A percentile compares a stretch with the other conserved stretches of the same genome.
Conservation (phyloP, 2,888 invertebrate genomes). For the Caenorhabditis doughertyi region DNA sequence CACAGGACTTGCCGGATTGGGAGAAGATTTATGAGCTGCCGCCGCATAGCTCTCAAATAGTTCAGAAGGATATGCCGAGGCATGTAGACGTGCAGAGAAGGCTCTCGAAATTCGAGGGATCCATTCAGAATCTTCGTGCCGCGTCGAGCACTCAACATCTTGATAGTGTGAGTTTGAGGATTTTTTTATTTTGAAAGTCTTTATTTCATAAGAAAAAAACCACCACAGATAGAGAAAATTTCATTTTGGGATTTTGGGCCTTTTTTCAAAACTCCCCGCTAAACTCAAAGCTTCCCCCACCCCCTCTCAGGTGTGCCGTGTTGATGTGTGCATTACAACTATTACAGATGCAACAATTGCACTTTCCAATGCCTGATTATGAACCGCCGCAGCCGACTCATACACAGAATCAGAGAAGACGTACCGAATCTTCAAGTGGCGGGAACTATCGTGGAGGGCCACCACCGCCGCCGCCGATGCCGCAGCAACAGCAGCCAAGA, state of each 20-base stretch:
- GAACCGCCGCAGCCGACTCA: conserved; percentile 65
- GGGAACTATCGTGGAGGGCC: conserved; percentile 16
- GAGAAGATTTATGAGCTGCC: conserved; percentile 82
- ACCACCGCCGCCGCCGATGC: conserved; percentile 47
- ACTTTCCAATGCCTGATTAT: conserved; percentile 71
- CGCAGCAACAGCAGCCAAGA: conserved; percentile 39
- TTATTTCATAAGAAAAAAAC: no score
- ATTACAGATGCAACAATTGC: conserved; percentile 57
- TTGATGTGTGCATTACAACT: not conserved
- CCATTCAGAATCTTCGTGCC: conserved; percentile 65
- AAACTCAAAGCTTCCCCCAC: not conserved
- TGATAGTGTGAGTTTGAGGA: conserved; percentile 57
- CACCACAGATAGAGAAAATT: conserved; percentile 26
- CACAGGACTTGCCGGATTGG: conserved; percentile 75
- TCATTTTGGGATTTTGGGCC: not conserved
- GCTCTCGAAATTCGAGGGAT: conserved; percentile 76
- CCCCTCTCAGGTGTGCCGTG: conserved; percentile 8
- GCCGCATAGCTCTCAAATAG: conserved; percentile 81
- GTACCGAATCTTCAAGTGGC: conserved; percentile 25
- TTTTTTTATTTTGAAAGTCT: not conserved
- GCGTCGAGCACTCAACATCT: conserved; percentile 59
- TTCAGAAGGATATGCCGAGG: conserved; percentile 73
- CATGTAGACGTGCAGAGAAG: conserved; percentile 78
- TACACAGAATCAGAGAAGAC: conserved; percentile 43
- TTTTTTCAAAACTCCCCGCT: not conserved